These are phyloP conservation scores for Thereva nobilitata DNA, from an alignment of 2,888 invertebrate genomes.

Conservation along the genomic window DNA sequence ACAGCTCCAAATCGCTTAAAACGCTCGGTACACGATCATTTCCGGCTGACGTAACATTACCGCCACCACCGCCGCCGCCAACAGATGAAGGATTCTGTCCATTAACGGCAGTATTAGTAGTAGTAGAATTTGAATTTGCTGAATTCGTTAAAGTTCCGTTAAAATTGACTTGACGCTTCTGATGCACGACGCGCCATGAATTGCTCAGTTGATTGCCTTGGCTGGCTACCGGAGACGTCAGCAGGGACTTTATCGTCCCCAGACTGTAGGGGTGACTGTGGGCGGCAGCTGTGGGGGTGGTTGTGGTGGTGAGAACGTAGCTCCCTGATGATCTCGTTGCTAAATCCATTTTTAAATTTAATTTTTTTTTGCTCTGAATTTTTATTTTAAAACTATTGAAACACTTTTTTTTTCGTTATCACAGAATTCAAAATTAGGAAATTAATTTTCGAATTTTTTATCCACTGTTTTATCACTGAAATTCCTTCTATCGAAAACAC, in stretches of 20 bases:
- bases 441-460: neutral
- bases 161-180: constrained; percentile 22
- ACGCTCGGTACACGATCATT: constrained; percentile 36
- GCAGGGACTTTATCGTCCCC: constrained; percentile 33
- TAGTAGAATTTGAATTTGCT: neutral
- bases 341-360: constrained; percentile 37
- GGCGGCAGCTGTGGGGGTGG: neutral
- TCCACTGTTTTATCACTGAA: constrained; percentile 7
- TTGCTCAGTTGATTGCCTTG: constrained; percentile 23
- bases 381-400: constrained; percentile 11
- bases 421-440: constrained; percentile 15
- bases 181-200: constrained; percentile 37
- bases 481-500: neutral
- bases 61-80: constrained; percentile 4
- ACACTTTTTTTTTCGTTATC: constrained; percentile 12
- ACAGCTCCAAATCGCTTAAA: constrained; percentile 35
- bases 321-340: constrained; percentile 31
- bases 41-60: constrained; percentile 9
- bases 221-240: constrained; percentile 24
- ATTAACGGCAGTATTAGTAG: neutral
- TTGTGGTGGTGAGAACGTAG: constrained; percentile 9
- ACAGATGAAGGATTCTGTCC: neutral
- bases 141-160: neutral
- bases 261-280: constrained; percentile 6
- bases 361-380: constrained; percentile 5